Conservation (phyloP, 1,140 invertebrate species). For the Palaemon carinicauda region DNA sequence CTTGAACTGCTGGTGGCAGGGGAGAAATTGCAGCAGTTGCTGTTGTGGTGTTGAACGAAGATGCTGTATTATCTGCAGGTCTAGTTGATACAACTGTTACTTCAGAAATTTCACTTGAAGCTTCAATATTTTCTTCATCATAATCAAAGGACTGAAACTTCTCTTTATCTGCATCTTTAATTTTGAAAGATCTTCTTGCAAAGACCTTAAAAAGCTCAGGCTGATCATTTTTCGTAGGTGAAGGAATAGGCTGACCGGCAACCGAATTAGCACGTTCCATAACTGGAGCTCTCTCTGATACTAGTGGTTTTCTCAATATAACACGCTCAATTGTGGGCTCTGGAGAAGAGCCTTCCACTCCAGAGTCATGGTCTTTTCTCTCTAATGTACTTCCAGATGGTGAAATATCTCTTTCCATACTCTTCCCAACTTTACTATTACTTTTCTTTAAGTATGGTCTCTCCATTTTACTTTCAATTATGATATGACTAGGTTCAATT, state of each 20-base stretch:
- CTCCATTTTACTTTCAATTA: too few species aligned
- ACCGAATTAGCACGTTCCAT: constrained; percentile 14
- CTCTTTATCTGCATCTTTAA: constrained; percentile 73
- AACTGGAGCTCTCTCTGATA: constrained; percentile 28
- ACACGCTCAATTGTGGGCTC: constrained; percentile 42
- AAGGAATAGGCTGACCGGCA: not conserved
- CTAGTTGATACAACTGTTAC: constrained; percentile 11
- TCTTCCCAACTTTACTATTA: not conserved
- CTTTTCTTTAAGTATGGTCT: not conserved
- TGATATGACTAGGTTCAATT: too few species aligned
- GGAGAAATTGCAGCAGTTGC: not conserved
- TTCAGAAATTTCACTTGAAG: constrained; percentile 63
- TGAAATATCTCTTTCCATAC: not conserved
- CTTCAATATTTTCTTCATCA: constrained; percentile 68
- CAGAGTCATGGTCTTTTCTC: constrained; percentile 5
- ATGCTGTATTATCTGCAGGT: not conserved
- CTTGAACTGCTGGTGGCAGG: not conserved
- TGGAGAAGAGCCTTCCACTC: not conserved
- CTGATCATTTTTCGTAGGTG: constrained; percentile 68
- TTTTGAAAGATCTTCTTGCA: constrained; percentile 77
- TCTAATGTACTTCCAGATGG: constrained; percentile 10
- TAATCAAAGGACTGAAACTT: constrained; percentile 72
- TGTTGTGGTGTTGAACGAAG: not conserved
- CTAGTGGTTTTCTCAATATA: constrained; percentile 40
- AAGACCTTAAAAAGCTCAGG: constrained; percentile 83